Evolutionary conservation across 2,888 invertebrate genomes (phyloP), one percentile per base, ranked within the genome.

Genomic region (Diplazon laetatorius): DNA sequence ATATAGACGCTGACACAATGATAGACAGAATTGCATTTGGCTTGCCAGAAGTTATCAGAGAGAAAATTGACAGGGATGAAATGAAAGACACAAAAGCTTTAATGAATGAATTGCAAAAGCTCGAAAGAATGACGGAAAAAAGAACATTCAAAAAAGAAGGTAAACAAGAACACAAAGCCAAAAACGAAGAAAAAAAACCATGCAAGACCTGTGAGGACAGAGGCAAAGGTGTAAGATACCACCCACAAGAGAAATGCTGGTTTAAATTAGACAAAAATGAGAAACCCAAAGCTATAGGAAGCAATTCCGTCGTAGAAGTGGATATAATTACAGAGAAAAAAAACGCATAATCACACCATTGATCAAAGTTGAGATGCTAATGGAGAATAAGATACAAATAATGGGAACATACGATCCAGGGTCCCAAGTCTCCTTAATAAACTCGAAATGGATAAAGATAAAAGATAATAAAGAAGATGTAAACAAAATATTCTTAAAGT

Each of bases 31-130:
- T 76, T 10, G 80, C 79, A 66, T 59, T 73, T 68, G 85, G 85
- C 70, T 78, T 85, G 66, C 84, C 84, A 20, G 84, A 82, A 60
- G 81, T 83, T 72, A 35, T 85, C 25, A 82, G 75, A 66, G 73
- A 83, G 57, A 84, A 80, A 59, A 81, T 85, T 66, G 80, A 85
- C 65, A 84, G 70, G 57, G 76, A 81, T 50, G 46, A 72, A 46
- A 52, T 83, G 70, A 35, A 74, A 80, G 63, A 77, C 30, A 85
- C 85, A 14, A 66, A 81, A 82, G 83, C 85, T 72, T 65, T 86
- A 1, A 84, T 78, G 55, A 85, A 84, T 73, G 81, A 86, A 75
- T 14, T 65, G 46, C 16, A 57, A 72, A 59, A 39, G 63, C 57
- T 71, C 70, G 10, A 68, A 18, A 69, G 62, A 68, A 81, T 59